Evolutionary conservation across 2,113 vertebrate species (phyloP).

Genomic region (Thermophis baileyi): DNA sequence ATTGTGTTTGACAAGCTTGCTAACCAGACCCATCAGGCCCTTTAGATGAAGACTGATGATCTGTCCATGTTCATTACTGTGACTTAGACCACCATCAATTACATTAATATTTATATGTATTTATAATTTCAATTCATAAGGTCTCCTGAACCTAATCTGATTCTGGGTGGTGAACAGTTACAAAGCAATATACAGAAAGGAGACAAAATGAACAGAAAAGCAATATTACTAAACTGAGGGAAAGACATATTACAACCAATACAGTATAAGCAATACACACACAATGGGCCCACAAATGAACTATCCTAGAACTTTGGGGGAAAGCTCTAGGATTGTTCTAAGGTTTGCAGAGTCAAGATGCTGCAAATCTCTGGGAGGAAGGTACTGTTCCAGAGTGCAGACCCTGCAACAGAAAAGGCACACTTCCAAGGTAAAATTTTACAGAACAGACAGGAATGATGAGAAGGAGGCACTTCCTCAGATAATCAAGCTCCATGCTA

Average conservation of each 20-base stretch:
- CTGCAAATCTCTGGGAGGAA: background rate
- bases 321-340: background rate
- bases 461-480: background rate
- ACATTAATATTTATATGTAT: background rate
- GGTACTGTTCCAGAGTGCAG: background rate
- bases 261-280: background rate
- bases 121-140: background rate
- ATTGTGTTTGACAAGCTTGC: background rate
- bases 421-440: background rate
- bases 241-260: background rate
- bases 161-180: background rate
- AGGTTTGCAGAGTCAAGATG: background rate
- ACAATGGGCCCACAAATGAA: background rate
- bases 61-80: background rate
- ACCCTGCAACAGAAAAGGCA: background rate
- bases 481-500: background rate
- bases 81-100: background rate
- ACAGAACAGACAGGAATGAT: background rate
- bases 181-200: background rate
- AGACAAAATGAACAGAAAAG: background rate
- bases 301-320: background rate
- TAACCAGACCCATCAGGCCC: background rate
- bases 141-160: background rate
- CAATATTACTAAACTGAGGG: background rate
- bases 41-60: background rate